Base-by-base conservation (phyloP, 2,888 invertebrate genomes). In the Aleiodes testaceus region DNA sequence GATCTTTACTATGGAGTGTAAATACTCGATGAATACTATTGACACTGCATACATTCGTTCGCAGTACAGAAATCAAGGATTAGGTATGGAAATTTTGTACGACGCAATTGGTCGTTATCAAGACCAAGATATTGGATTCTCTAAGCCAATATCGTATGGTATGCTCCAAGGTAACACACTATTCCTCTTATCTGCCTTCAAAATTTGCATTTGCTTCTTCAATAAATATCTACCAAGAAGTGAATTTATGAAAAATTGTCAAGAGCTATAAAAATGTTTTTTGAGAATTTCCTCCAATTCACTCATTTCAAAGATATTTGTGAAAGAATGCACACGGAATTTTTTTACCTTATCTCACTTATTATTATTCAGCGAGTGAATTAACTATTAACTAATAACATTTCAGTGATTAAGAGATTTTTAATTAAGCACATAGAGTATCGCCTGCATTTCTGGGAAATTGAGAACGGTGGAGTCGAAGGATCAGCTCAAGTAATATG, bases 21-120 rank as follows among this genome's bases (percentile, higher is more conserved):
- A 72, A 26, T 87, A 88, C 75, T 72, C 78, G 2, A 85, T 88
- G 85, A 78, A 82, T 14, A 86, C 85, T 2, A 64, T 88, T 16
- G 88, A 88, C 72, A 86, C 87, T 2, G 85, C 86, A 30, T 88
- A 87, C 68, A 83, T 88, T 16, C 79, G 84, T 26, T 77, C 79
- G 61, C 72, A 80, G 50, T 78, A 82, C 66, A 80, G 88, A 70
- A 80, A 85, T 61, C 77, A 78, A 70, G 88, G 88, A 14, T 81
- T 82, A 66, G 88, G 85, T 18, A 77, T 73, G 36, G 79, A 79
- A 66, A 83, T 88, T 53, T 61, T 88, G 20, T 70, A 79, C 47
- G 85, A 87, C 67, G 71, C 87, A 18, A 72, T 82, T 2, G 50
- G 70, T 14, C 79, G 77, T 42, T 78, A 78, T 69, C 78, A 86